phyloP scores from a whole-genome alignment of 2,797 vertebrate species.

The Aeoliscus strigatus region DNA sequence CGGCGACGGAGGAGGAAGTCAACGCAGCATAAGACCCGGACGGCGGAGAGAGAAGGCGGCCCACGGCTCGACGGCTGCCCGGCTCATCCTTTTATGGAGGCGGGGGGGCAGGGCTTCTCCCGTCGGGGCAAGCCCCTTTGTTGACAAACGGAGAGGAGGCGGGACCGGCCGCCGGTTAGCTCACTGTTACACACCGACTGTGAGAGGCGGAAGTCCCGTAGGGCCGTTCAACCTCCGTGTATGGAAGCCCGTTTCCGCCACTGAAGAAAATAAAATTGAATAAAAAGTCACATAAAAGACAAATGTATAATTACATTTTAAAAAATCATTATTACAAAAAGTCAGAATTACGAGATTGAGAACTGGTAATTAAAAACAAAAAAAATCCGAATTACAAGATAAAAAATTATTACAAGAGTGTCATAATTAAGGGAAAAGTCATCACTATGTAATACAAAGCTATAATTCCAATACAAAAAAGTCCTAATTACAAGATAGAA shows the following conservation, averaged over 20 bases:
- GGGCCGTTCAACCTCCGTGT: conserved; percentile 54
- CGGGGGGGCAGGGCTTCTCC: conserved; percentile 53
- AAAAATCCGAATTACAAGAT: no score
- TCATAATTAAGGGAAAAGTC: no score
- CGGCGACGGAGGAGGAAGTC: conserved; percentile 88
- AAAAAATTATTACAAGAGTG: no score
- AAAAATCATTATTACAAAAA: no score
- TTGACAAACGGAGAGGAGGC: conserved; percentile 70
- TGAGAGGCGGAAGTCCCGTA: conserved; percentile 51
- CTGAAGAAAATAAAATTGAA: no score
- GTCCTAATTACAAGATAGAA: no score
- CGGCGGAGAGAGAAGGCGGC: conserved; percentile 60
- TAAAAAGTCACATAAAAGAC: not conserved
- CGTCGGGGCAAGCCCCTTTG: conserved; percentile 70
- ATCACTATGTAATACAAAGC: no score
- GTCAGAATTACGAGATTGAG: no score
- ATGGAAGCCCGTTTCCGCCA: no score
- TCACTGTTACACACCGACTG: conserved; percentile 39
- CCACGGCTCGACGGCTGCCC: conserved; percentile 57
- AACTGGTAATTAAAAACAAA: no score
- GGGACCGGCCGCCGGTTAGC: conserved; percentile 43
- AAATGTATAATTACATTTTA: no score
- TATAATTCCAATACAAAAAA: no score
- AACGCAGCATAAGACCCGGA: conserved; percentile 84
- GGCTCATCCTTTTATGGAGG: conserved; percentile 68